A percentile compares a stretch with the other conserved stretches of the same genome.
phyloP scores from a whole-genome alignment of 2,113 vertebrate species.

The Potamarius usumacintae region DNA sequence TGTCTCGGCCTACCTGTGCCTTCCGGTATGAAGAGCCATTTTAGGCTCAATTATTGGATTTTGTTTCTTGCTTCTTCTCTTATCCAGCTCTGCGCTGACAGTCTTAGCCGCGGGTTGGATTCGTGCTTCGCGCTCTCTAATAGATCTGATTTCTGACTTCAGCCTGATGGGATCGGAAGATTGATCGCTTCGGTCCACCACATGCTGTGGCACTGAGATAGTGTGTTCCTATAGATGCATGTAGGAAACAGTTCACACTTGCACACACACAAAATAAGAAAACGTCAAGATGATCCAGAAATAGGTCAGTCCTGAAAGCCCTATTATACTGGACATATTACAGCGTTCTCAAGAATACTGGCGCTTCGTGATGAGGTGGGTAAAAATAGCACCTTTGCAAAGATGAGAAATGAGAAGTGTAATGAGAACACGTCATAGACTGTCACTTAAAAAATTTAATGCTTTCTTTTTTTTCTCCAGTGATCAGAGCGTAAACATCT shows the following conservation, averaged over 20 bases:
- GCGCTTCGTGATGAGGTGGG: background rate
- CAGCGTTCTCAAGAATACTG: background rate
- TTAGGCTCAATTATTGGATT: conserved; percentile 51
- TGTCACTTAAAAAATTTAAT: background rate
- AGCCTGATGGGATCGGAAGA: conserved; percentile 51
- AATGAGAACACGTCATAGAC: background rate
- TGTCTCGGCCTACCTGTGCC: conserved; percentile 31
- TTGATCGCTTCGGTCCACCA: conserved; percentile 51
- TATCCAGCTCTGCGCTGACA: conserved; percentile 43
- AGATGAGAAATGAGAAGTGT: background rate
- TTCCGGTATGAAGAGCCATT: conserved; percentile 47
- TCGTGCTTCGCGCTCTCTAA: conserved; percentile 44
- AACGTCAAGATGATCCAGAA: conserved; percentile 31
- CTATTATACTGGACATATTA: conserved; percentile 3
- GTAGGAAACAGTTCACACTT: conserved; percentile 19
- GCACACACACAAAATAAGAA: conserved; percentile 8
- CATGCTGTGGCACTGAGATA: conserved; percentile 37
- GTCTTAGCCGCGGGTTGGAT: conserved; percentile 34
- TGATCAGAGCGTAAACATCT: conserved; percentile 20
- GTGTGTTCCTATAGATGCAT: conserved; percentile 43
- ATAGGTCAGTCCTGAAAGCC: background rate
- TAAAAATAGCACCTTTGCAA: conserved; percentile 4
- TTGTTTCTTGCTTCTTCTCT: conserved; percentile 29
- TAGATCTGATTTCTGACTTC: conserved; percentile 52
- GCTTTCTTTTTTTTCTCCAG: background rate